Evolutionary conservation across 2,888 invertebrate species (phyloP).

Genomic region (Dicyrtomina minuta): DNA sequence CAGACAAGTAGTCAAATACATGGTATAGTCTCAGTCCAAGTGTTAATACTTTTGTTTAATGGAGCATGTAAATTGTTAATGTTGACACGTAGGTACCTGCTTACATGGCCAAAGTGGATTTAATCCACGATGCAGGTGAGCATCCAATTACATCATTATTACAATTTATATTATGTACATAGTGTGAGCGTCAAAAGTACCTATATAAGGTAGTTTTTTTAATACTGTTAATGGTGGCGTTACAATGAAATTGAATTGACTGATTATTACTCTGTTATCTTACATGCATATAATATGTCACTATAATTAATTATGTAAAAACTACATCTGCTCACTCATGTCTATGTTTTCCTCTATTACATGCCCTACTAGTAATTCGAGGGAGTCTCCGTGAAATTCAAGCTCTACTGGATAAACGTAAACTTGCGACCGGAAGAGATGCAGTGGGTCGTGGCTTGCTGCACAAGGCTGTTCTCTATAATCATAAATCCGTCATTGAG

Average conservation of each 20-base stretch:
- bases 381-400: slow-evolving; percentile 59
- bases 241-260: too few species aligned
- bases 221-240: too few species aligned
- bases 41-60: background rate
- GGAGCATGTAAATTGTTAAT: background rate
- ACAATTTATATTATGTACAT: background rate
- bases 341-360: background rate
- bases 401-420: slow-evolving; percentile 60
- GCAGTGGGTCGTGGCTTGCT: slow-evolving; percentile 71
- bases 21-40: too few species aligned
- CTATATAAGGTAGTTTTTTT: too few species aligned
- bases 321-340: background rate
- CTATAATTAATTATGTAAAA: background rate
- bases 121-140: slow-evolving; percentile 75
- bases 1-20: background rate
- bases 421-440: slow-evolving; percentile 66
- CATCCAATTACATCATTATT: slow-evolving; percentile 48
- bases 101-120: slow-evolving; percentile 72
- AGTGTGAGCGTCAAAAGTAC: too few species aligned
- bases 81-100: slow-evolving; percentile 61
- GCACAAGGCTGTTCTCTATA: slow-evolving; percentile 78
- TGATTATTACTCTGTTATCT: too few species aligned
- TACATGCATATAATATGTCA: too few species aligned
- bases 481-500: slow-evolving; percentile 69
- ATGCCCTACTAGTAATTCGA: slow-evolving; percentile 54